Conservation (phyloP, 2,797 vertebrate genomes). For the Leptodactylus fallax region DNA sequence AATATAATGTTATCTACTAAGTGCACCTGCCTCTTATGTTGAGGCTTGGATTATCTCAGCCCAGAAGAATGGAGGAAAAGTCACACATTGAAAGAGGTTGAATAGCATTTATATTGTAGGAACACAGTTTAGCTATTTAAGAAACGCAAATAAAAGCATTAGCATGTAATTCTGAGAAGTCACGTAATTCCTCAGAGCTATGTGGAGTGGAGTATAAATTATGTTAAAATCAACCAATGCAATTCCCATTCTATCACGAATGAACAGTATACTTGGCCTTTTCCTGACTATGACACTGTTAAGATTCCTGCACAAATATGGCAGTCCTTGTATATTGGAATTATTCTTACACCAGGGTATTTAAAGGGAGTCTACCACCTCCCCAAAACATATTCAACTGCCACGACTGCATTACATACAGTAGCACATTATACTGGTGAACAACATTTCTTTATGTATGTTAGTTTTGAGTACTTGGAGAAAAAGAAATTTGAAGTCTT, state of each 20-base stretch:
- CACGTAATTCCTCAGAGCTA: conserved; percentile 28
- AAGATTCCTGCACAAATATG: background rate
- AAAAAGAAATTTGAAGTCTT: too few species aligned
- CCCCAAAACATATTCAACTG: too few species aligned
- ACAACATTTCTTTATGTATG: too few species aligned
- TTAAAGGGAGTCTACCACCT: too few species aligned
- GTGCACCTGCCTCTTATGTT: conserved; percentile 56
- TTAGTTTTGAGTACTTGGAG: too few species aligned
- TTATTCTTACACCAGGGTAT: too few species aligned
- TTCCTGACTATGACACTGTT: background rate
- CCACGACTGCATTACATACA: too few species aligned
- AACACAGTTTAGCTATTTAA: conserved; percentile 51
- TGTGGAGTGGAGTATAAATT: background rate
- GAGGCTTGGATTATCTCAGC: conserved; percentile 42
- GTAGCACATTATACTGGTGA: too few species aligned
- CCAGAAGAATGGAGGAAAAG: conserved; percentile 47
- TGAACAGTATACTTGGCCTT: too few species aligned
- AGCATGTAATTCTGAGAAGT: conserved; percentile 47
- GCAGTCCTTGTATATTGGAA: background rate
- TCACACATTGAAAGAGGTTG: conserved; percentile 32
- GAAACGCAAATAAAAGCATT: conserved; percentile 49
- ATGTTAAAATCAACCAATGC: background rate
- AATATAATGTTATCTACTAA: conserved; percentile 59
- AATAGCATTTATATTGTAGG: conserved; percentile 46
- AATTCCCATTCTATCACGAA: background rate